Evolutionary conservation across 2,888 invertebrate species (phyloP).

Genomic region (Noctua janthina): DNA sequence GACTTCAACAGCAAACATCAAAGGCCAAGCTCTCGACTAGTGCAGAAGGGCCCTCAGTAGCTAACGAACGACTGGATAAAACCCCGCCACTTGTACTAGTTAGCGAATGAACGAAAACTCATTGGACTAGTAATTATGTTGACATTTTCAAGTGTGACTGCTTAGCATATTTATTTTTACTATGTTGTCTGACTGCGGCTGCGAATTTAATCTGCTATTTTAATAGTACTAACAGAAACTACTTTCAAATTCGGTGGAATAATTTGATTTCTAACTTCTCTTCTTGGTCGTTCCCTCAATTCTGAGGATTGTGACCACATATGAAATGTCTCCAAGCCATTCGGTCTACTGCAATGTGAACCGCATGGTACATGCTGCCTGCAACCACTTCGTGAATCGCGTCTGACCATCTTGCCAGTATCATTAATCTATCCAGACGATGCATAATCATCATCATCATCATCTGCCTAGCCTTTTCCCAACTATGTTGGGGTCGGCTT

Average conservation of each 20-base stretch:
- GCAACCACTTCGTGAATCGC: not conserved
- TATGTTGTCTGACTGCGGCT: slow-evolving; percentile 5
- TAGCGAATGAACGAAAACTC: slow-evolving; percentile 66
- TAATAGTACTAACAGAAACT: not conserved
- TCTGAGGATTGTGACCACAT: not conserved
- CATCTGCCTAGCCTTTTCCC: too few species aligned
- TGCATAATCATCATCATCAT: not conserved
- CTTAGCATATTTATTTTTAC: slow-evolving; percentile 26
- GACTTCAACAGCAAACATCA: slow-evolving; percentile 75
- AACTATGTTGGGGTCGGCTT: too few species aligned
- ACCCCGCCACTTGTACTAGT: slow-evolving; percentile 70
- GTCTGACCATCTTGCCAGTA: not conserved
- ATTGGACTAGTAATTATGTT: slow-evolving; percentile 58
- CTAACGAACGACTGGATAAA: slow-evolving; percentile 77
- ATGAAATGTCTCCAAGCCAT: not conserved
- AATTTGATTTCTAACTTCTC: not conserved
- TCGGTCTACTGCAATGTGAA: not conserved
- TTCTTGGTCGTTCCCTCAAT: not conserved
- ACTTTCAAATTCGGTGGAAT: not conserved
- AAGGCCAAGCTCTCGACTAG: slow-evolving; percentile 76
- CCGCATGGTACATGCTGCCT: not conserved
- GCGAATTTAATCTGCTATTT: not conserved
- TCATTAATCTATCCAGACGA: not conserved
- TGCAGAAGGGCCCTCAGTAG: slow-evolving; percentile 70
- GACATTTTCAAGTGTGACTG: slow-evolving; percentile 47